Evolutionary conservation across 1,140 invertebrate species (phyloP), one percentile per base, ranked within the genome.

Genomic region (Neotoxoptera formosana): DNA sequence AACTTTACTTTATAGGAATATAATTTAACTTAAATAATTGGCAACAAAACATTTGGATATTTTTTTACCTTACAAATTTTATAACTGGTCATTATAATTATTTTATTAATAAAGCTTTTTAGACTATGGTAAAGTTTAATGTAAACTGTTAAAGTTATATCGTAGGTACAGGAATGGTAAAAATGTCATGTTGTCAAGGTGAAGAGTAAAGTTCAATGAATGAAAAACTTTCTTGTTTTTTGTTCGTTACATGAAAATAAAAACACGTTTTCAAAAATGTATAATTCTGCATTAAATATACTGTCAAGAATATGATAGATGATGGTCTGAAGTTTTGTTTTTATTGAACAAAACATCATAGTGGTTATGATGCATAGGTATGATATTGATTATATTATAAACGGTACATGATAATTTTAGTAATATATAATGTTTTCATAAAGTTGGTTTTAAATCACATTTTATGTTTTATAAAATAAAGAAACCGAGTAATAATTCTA

Each of bases 291-390:
- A 47, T 86, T 25, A 41, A 86, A 86, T 41, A 30, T 30, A 45
- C 41, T 41, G 84, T 86, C 84, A 47, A 47, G 30, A 86, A 30
- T 41, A 88, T 88, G 47, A 88, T 48, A 47, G 45, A 84, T 84
- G 60, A 17, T n/a, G n/a, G 60, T 76, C 11, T 76, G 60, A 67
- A 84, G 83, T 84, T 84, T 84, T 84, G 83, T 84, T 84, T 84
- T 41, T 41, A 41, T 41, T 84, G 23, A 84, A 84, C 41, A 41
- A 25, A 17, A 76, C n/a, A 76, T 76, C 51, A 76, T 11, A 41
- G 36, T 84, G 41, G 60, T 84, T 41, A 84, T 41, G 83, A 45
- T 41, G 83, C 36, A 41, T 41, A 84, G 9, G 83, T 84, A 45
- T 84, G 11, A 84, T 84, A 84, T 84, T 41, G 83, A 84, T 84